Base-by-base conservation (phyloP, 2,888 invertebrate species). In the Stictocephala bisonia region DNA sequence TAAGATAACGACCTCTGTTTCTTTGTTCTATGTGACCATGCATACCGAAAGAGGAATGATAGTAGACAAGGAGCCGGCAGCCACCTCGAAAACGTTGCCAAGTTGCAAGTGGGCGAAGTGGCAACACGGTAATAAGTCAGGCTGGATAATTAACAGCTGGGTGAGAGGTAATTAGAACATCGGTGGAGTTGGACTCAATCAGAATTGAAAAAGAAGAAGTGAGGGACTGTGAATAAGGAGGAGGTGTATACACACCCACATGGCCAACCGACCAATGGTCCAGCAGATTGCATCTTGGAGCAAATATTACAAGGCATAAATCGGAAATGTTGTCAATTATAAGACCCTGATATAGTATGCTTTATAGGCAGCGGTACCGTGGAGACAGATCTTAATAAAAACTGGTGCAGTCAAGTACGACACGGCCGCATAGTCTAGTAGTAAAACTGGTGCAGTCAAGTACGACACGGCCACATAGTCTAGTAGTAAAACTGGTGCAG, bases 251-350 rank as follows among this genome's bases (percentile, higher is more conserved):
- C n/a, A n/a, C 6, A 3, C 6, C 11, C 22, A 4, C 6, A 29
- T n/a, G n/a, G n/a, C n/a, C n/a, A n/a, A n/a, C 56, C 31, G 31
- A 1, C 56, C 56, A 56, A 56, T 56, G 31, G 56, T 27, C n/a
- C 11, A 27, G 29, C 29, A 29, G 56, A 56, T 56, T 31, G 24
- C 56, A 26, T 20, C 51, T 68, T 68, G 48, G 51, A 68, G 51
- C 68, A 68, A 68, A 68, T 68, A 68, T 68, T 68, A 68, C 51
- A 68, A 68, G 24, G 31, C 18, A 68, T 51, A 68, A 51, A 68
- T 68, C 50, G 20, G 51, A 24, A 29, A 29, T 56, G 56, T 35
- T 68, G 68, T 68, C 68, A 68, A 68, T 68, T 68, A 68, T 35
- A 50, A 18, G 51, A 18, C 2, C 18, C 56, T 26, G 56, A 56